Evolutionary conservation across 2,888 invertebrate species (phyloP).

Genomic region (Periphyllus acericola): DNA sequence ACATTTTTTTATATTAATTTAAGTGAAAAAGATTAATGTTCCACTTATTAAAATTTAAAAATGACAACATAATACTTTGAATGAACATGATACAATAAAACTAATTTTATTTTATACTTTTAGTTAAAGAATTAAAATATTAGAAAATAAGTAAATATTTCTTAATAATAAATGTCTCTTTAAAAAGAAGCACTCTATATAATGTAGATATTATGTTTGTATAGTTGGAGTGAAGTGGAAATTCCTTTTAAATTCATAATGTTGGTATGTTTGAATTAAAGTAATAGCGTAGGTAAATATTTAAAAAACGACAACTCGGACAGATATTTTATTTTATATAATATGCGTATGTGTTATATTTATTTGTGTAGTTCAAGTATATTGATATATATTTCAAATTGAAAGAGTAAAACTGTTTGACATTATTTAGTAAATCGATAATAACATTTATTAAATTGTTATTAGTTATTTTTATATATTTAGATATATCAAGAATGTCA

Average conservation of each 20-base stretch:
- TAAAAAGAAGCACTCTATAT: not conserved
- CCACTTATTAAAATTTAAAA: not conserved
- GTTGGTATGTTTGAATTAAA: conserved; percentile 6
- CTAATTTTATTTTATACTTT: not conserved
- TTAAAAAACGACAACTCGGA: not conserved
- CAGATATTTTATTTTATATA: not conserved
- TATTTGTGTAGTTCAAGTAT: not conserved
- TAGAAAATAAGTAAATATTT: not conserved
- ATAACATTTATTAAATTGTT: not conserved
- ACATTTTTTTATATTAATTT: no score
- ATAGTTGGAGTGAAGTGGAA: conserved; percentile 11
- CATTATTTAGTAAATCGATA: not conserved
- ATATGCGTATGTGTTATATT: not conserved
- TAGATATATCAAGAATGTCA: no score
- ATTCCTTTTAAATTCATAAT: conserved; percentile 11
- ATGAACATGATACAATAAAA: not conserved
- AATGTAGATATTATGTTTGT: conserved; percentile 6
- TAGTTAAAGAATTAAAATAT: not conserved
- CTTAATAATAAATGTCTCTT: conserved; percentile 12
- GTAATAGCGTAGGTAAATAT: conserved; percentile 26
- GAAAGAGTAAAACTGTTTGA: not conserved
- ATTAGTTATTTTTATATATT: no score
- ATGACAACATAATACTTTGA: not conserved
- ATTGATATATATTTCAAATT: conserved; percentile 9
- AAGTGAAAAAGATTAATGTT: not conserved